Evolutionary conservation across 2,797 vertebrate genomes (phyloP).

Genomic region (Anguilla megastoma): DNA sequence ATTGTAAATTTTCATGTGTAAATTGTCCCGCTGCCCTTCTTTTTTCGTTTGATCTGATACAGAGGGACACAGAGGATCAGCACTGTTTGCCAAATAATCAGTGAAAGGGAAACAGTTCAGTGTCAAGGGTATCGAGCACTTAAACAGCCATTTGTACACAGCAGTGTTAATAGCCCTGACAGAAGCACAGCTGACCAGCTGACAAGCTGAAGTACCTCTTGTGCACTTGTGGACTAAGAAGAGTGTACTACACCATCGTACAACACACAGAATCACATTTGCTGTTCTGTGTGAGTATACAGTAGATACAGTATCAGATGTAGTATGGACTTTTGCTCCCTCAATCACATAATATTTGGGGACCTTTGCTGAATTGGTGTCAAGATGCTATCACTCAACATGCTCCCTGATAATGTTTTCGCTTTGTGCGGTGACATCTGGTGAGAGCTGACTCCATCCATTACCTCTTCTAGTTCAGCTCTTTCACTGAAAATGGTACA

Average conservation of each 20-base stretch:
- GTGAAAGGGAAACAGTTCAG: slow-evolving; percentile 18
- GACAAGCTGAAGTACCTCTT: not conserved
- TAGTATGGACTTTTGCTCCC: not conserved
- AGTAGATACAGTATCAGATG: not conserved
- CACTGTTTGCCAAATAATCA: slow-evolving; percentile 5
- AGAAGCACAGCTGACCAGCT: not conserved
- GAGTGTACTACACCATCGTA: not conserved
- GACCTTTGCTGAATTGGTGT: slow-evolving; percentile 1
- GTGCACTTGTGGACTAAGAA: not conserved
- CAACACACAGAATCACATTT: not conserved
- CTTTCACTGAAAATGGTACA: slow-evolving; percentile 16
- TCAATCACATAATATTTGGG: not conserved
- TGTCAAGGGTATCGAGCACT: not conserved
- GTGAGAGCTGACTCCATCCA: slow-evolving; percentile 25
- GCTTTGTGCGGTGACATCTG: slow-evolving; percentile 38
- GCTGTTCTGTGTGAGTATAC: not conserved
- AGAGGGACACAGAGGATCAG: not conserved
- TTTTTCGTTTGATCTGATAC: not conserved
- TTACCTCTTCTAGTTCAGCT: slow-evolving; percentile 2
- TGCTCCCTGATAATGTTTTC: slow-evolving; percentile 37
- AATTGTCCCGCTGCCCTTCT: not conserved
- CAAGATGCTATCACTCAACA: slow-evolving; percentile 5
- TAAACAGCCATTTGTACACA: not conserved
- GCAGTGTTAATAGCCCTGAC: not conserved
- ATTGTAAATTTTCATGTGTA: not conserved